Base-by-base conservation (phyloP, 2,888 invertebrate genomes). In the Platycheirus rosarum region DNA sequence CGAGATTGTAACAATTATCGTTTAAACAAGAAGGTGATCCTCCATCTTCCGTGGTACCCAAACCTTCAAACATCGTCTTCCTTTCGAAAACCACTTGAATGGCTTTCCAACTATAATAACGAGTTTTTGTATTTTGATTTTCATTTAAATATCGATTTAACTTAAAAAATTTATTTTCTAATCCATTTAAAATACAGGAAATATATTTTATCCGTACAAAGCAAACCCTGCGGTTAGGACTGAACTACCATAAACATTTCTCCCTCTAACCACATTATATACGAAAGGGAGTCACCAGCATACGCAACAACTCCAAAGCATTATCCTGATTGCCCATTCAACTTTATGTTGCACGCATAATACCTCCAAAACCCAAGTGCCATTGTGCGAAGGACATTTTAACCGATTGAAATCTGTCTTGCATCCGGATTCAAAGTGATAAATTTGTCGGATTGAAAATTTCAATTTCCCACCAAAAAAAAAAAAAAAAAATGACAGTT, bases 391-490 rank as follows among this genome's bases (percentile, higher is more conserved):
- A 63, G 44, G 44, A 74, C 79, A 80, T 80, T 80, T 57, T 40
- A 80, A 51, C 69, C 69, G 69, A 80, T 80, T 80, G 74, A 40
- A 80, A 75, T 80, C 23, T 57, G 57, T 65, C 60, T 65, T 76
- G 55, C 55, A 42, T 70, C 40, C 70, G 48, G 62, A 63, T 75
- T 63, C 57, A 65, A 44, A 66, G 66, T 71, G 70, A 71, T 66
- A 66, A 76, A 82, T 76, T 82, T 71, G 71, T 71, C 60, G 66
- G 71, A 76, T 76, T 71, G 80, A 76, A 75, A 76, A 42, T 82
- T 82, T 82, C 71, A 62, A 76, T 71, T 71, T 80, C 55, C 73
- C 18, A 13, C 16, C 4, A 6, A 20, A 32, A 37, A 37, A 55
- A 37, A 37, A 37, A 37, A 55, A 37, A 37, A 55, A 23, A 44